Base-by-base conservation (phyloP, 2,888 invertebrate genomes). In the Drosophila monieri region DNA sequence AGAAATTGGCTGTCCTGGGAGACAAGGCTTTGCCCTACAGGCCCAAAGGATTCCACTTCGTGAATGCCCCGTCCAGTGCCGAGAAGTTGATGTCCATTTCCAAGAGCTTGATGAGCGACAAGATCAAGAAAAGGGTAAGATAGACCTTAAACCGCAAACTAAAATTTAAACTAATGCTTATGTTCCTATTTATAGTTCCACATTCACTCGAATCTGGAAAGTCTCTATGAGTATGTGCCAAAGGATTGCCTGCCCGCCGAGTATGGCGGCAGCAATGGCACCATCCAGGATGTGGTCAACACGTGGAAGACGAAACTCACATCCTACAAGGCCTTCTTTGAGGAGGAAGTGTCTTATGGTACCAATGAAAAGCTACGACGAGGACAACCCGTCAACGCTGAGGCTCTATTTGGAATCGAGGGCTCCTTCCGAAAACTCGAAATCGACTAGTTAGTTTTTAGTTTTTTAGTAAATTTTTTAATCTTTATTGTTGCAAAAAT, bases 191-290 rank as follows among this genome's bases (percentile, higher is more conserved):
- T 6, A 4, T 14, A 91, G 91, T 91, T 90, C 62, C 85, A 90
- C 44, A 84, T 89, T 69, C 92, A 78, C 89, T 94, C 94, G 61
- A 90, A 93, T 71, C 92, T 93, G 71, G 93, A 94, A 3, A 93
- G 93, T n/a, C 90, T 95, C 41, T 94, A 94, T 80, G 92, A 94
- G 75, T 85, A 92, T 66, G 92, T 95, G 48, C 94, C 95, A 0
- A 93, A 93, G 85, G 92, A 93, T 15, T 91, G 94, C 47, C 89
- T 95, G 48, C 95, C 95, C 0, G 91, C 87, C 2, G 95, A 95
- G 88, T 95, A 95, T 81, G 95, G 95, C 9, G 95, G 95, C 51
- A 92, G 92, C 35, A 93, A 93, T 74, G 93, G 93, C 76, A 92
- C 93, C 59, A 85, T 94, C 15, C 81, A 89, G 57, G 88, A 90